Base-by-base conservation (phyloP, 2,888 invertebrate genomes). In the Neoascia interrupta region DNA sequence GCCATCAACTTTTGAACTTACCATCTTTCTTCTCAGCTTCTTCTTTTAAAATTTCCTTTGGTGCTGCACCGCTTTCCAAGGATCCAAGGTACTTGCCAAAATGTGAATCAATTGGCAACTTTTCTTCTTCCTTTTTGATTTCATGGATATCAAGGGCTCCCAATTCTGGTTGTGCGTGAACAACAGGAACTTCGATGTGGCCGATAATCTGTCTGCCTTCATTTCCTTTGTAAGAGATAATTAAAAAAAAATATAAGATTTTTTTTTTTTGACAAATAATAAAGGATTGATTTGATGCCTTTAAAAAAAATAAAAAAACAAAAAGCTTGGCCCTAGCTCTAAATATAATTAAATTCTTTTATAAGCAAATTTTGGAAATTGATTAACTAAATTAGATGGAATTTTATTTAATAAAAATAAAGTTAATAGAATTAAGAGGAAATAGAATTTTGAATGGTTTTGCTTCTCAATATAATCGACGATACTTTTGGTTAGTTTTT, bases 31-130 rank as follows among this genome's bases (percentile, higher is more conserved):
- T 37, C 1, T 53, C 39, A 1, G 3, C 26, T n/a, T n/a, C 18
- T 66, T 43, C 6, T 13, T 11, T 13, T 19, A n/a, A 15, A 15
- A 6, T 19, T 36, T 54, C 60, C 34, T 28, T 21, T 8, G n/a
- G 1, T 1, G 6, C 31, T 10, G 2, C 26, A n/a, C 36, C 31
- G 1, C 49, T 68, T n/a, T 61, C 74, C 10, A 68, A 3, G 0
- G 68, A 53, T 2, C 68, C 68, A 18, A 74, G 26, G 11, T 34
- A 74, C 5, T 61, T 69, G 1, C 41, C 54, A 18, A 61, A 47
- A n/a, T 69, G 60, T 16, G 54, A 61, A 5, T 36, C 36, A 2
- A 2, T 39, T 23, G 39, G 8, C 1, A 11, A 4, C 16, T n/a
- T 11, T 13, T 69, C 54, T 3, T 23, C 0, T 15, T 41, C 54